Evolutionary conservation across 2,113 vertebrate genomes (phyloP).

Genomic region (Tyto alba): DNA sequence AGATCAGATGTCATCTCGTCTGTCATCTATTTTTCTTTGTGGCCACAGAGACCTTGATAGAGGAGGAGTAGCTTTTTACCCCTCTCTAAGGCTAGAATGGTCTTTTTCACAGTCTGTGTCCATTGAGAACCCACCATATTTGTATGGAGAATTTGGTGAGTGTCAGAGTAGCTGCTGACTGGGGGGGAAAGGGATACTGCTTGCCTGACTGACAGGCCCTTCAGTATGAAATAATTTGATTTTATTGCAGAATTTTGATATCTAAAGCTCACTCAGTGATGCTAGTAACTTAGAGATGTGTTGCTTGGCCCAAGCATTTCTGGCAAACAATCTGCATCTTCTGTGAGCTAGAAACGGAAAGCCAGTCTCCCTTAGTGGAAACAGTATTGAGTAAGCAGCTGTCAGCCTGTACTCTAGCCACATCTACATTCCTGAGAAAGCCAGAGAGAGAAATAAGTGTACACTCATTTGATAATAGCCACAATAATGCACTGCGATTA

Average conservation of each 20-base stretch:
- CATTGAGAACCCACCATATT: background rate
- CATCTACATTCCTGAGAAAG: background rate
- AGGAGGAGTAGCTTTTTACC: background rate
- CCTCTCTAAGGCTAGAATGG: background rate
- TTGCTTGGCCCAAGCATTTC: background rate
- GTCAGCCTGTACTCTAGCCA: background rate
- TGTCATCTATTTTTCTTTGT: background rate
- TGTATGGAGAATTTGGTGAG: background rate
- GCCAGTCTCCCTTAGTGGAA: background rate
- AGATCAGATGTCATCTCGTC: background rate
- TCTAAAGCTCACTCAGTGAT: background rate
- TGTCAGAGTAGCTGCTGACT: background rate
- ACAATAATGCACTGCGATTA: constrained; percentile 35
- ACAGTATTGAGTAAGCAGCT: background rate
- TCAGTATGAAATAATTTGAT: background rate
- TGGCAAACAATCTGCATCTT: background rate
- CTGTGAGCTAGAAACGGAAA: background rate
- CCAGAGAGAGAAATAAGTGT: background rate
- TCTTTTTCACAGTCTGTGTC: background rate
- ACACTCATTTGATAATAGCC: constrained; percentile 25
- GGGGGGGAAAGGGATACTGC: background rate
- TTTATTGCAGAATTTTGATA: background rate
- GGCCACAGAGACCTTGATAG: background rate
- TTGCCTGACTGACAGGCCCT: background rate
- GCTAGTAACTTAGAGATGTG: background rate